phyloP scores from a whole-genome alignment of 2,797 vertebrate genomes.

The Orestias chungarensis region DNA sequence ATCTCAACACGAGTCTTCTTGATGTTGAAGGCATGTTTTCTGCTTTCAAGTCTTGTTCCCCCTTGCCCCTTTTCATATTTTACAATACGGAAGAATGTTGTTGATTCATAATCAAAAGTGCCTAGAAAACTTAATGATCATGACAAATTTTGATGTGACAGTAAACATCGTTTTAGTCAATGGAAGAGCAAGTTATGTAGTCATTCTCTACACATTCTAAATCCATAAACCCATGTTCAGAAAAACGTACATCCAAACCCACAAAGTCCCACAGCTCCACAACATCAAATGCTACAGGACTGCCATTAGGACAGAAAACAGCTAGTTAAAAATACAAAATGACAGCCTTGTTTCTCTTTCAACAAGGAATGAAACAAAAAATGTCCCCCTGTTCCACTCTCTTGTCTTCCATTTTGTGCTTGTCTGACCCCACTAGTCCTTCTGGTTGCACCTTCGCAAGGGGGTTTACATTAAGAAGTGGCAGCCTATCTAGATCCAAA shows the following conservation, averaged over 20 bases:
- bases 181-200: constrained; percentile 10
- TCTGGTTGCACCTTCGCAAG: constrained; percentile 82
- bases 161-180: constrained; percentile 7
- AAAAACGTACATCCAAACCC: constrained; percentile 37
- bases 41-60: neutral
- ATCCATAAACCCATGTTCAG: constrained; percentile 27
- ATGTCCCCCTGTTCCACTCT: constrained; percentile 62
- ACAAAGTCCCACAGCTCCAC: constrained; percentile 47
- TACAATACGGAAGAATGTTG: neutral
- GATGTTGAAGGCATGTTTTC: no score
- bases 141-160: neutral
- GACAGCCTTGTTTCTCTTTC: constrained; percentile 83
- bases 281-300: constrained; percentile 78
- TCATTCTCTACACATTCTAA: constrained; percentile 12
- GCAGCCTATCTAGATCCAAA: constrained; percentile 82
- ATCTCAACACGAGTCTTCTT: no score
- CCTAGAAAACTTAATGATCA: neutral
- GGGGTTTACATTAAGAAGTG: constrained; percentile 78
- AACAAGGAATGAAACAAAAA: constrained; percentile 83
- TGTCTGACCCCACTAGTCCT: constrained; percentile 76
- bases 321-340: constrained; percentile 74
- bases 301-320: constrained; percentile 74
- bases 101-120: neutral
- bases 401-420: constrained; percentile 68
- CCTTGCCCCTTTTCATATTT: neutral